A percentile compares a stretch with the other conserved stretches of the same genome.
phyloP scores from a whole-genome alignment of 2,797 vertebrate species.

The Cephalopachus bancanus region DNA sequence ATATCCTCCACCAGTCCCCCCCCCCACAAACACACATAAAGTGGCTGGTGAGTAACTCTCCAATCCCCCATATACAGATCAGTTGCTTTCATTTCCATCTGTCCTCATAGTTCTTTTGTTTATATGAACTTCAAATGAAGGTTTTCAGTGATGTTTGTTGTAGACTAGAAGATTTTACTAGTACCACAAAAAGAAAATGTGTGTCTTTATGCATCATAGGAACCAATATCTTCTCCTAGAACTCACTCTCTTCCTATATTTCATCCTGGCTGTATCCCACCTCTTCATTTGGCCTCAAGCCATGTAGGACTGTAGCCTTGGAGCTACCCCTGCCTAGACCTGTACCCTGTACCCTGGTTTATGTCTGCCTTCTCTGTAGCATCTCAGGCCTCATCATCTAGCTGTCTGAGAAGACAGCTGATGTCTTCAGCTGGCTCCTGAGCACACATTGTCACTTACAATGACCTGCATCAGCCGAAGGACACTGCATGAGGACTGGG shows the following conservation, averaged over 20 bases:
- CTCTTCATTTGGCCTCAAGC: not conserved
- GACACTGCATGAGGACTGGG: not conserved
- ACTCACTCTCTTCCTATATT: not conserved
- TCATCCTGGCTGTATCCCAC: not conserved
- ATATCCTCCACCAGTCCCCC: not conserved
- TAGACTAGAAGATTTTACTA: not conserved
- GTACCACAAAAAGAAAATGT: not conserved
- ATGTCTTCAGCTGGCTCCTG: not conserved
- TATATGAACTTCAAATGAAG: not conserved
- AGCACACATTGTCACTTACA: not conserved
- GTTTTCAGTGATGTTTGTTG: not conserved
- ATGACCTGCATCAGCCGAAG: not conserved
- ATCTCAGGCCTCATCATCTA: not conserved
- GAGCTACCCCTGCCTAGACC: not conserved
- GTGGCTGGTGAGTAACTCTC: not conserved
- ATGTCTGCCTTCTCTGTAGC: not conserved
- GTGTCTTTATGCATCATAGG: not conserved
- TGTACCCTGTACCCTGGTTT: not conserved
- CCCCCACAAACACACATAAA: not conserved
- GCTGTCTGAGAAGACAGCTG: not conserved
- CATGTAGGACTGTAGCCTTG: not conserved
- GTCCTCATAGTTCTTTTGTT: not conserved
- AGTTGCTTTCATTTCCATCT: not conserved
- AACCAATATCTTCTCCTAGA: not conserved
- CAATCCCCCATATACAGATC: accelerated